Conservation (phyloP, 2,797 vertebrate species). For the Tympanoctomys barrerae region DNA sequence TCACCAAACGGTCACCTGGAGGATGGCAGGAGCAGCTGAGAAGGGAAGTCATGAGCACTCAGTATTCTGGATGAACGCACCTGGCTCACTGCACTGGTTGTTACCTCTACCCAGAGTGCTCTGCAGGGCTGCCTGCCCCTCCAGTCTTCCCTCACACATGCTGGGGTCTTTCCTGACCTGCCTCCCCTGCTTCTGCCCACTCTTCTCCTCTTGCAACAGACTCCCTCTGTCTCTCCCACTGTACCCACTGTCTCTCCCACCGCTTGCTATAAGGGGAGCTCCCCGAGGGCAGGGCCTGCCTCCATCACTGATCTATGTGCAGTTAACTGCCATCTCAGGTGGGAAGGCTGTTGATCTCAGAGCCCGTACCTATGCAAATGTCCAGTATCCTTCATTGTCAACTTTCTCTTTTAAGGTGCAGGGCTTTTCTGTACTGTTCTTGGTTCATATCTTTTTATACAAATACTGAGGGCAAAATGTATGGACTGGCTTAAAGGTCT, state of each 20-base stretch:
- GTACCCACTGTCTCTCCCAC: background rate
- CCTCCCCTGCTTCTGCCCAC: background rate
- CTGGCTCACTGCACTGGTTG: background rate
- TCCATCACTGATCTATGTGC: background rate
- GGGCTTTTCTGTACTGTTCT: background rate
- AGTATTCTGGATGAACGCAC: fast-evolving
- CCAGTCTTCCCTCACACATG: background rate
- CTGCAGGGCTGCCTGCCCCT: background rate
- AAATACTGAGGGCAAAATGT: background rate
- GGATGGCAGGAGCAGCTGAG: fast-evolving
- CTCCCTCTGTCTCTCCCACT: fast-evolving
- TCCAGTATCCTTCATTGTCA: background rate
- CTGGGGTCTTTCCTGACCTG: background rate
- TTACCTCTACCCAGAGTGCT: background rate
- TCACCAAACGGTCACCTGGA: background rate
- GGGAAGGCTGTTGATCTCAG: background rate
- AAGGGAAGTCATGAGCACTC: fast-evolving
- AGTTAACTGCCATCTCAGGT: fast-evolving
- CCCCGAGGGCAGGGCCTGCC: background rate
- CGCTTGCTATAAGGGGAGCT: background rate
- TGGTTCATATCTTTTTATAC: background rate
- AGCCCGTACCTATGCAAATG: fast-evolving
- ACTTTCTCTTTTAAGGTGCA: background rate
- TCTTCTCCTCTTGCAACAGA: background rate
- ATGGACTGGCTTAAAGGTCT: background rate